These are phyloP conservation scores for Aphidius ervi DNA, from an alignment of 1,140 invertebrate genomes.

Conservation along the genomic window DNA sequence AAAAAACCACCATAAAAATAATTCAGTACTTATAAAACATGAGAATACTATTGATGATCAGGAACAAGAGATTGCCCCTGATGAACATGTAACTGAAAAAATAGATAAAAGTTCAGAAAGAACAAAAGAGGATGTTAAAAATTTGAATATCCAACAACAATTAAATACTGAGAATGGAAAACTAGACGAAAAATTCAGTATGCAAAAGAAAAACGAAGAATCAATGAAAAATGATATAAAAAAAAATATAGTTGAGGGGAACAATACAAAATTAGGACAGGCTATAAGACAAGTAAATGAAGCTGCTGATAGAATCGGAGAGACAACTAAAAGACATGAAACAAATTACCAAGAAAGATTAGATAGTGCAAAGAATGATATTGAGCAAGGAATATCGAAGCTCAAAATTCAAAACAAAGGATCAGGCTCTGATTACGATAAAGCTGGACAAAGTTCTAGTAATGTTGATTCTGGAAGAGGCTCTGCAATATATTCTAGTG, in stretches of 20 bases:
- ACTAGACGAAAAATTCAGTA: conserved; percentile 31
- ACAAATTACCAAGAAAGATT: conserved; percentile 24
- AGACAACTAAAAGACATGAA: conserved; percentile 32
- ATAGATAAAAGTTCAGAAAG: conserved; percentile 46
- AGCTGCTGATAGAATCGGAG: conserved; percentile 27
- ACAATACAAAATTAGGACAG: conserved; percentile 18
- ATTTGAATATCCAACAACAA: conserved; percentile 36
- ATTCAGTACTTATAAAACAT: conserved; percentile 40
- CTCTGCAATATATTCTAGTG: conserved; percentile 71
- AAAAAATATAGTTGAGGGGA: conserved; percentile 32
- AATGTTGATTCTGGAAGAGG: conserved; percentile 73
- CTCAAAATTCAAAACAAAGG: conserved; percentile 55
- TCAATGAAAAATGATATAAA: conserved; percentile 34
- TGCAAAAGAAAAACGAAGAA: conserved; percentile 44
- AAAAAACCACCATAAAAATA: conserved; percentile 30
- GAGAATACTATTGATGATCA: conserved; percentile 48
- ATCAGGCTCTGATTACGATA: conserved; percentile 67
- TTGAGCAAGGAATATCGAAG: conserved; percentile 45
- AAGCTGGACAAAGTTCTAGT: conserved; percentile 64
- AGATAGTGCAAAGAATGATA: conserved; percentile 40
- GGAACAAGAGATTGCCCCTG: conserved; percentile 34
- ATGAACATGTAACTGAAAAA: conserved; percentile 32
- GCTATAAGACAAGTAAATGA: conserved; percentile 21
- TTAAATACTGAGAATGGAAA: conserved; percentile 38
- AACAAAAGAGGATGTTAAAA: conserved; percentile 37